Base-by-base conservation (phyloP, 2,113 vertebrate genomes). In the Lepidothrix coronata region DNA sequence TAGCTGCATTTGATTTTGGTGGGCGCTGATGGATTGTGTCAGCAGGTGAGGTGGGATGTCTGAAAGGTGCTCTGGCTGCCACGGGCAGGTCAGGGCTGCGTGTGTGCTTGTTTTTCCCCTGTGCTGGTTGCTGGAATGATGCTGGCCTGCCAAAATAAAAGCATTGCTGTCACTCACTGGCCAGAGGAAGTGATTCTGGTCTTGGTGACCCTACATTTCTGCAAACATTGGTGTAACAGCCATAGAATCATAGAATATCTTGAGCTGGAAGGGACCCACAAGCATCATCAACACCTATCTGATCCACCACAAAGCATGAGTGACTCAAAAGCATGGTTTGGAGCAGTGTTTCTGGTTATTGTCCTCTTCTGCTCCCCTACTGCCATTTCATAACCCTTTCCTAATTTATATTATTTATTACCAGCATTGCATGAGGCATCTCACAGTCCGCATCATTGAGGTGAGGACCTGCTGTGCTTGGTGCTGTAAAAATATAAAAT, bases 1-100 rank as follows among this genome's bases (percentile, higher is more conserved):
- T 98, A 98, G 89, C 90, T 91, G 91, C 88, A 90, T 97, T 98
- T 98, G 98, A 97, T 98, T 97, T 97, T 51, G 75, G 96, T 97
- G 97, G 97, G 96, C 10, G 94, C 96, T 98, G 98, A 98, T 93
- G 95, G 98, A 76, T 97, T 61, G 58, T 91, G 94, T 97, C 97
- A 97, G 97, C 97, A 98, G 97, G 91, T 96, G 95, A 98, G 94
- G 93, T 93, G 93, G 97, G 95, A 97, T 96, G 97, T 95, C 95
- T 97, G 95, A 95, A 95, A 98, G 98, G 94, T 97, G 97, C 92
- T 95, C 67, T 5, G 70, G 52, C 86, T 65, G 89, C 95, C 94
- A 92, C 3, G 1, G 81, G 48, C 71, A 61, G 54, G 30, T 81
- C 44, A 51, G 16, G 57, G 43, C 19, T 31, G 9, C 2, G 28